Base-by-base conservation (phyloP, 2,797 vertebrate genomes). In the Gymnopithys bicolor region DNA sequence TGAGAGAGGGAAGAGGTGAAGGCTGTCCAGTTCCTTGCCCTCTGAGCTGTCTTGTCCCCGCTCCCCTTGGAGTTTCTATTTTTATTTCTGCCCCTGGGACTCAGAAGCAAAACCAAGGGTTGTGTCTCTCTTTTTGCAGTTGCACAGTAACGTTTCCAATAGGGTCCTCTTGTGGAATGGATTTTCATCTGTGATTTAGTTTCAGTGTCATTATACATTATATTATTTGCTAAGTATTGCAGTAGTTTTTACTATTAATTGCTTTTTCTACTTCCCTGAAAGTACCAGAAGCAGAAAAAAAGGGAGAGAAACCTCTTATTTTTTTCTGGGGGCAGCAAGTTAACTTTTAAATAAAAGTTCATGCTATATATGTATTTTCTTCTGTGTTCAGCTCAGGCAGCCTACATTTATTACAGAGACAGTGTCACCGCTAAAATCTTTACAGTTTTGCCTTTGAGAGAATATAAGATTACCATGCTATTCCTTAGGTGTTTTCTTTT, bases 401-500 rank as follows among this genome's bases (percentile, higher is more conserved):
- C 59, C 52, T 84, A 62, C 69, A 84, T 94, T 94, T 93, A 88
- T 94, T 90, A 89, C 41, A 71, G 39, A 73, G 63, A 55, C 63
- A 79, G 33, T 83, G 56, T 92, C 89, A 90, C 39, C 32, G 51
- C 53, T 86, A 80, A 91, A 96, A 94, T 90, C 95, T 84, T 84
- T 91, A 68, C 51, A 48, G 13, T 88, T 92, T 94, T 95, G 58
- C 73, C 82, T 95, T 55, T 94, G 69, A 94, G 76, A 84, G 21
- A 81, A 73, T 46, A 17, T 21, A 84, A 81, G 33, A 78, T 89
- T 77, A 68, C 62, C 28, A 13, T 62, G 39, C 13, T 51, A 7
- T 71, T 93, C n/a, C 82, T 86, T 86, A 78, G 76, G 51, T 86
- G 15, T 62, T 90, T 64, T 93, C 18, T 86, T 81, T 84, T 28